A percentile compares a stretch with the other conserved stretches of the same genome.
phyloP scores from a whole-genome alignment of 2,888 invertebrate genomes.

The Megamerina dolium region DNA sequence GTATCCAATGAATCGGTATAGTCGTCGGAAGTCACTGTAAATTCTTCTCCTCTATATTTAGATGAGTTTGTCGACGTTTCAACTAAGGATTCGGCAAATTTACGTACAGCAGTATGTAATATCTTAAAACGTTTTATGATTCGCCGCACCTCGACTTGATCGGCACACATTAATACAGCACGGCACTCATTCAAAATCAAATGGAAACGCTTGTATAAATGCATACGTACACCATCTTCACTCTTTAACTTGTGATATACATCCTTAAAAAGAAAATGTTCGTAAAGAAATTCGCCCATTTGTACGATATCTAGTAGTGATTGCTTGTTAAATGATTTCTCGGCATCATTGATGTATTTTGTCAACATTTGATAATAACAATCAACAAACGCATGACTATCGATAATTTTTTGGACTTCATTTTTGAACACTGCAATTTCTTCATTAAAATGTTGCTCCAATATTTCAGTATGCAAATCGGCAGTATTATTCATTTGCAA shows the following conservation, averaged over 20 bases:
- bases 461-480: slow-evolving; percentile 33
- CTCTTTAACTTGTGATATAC: slow-evolving; percentile 14
- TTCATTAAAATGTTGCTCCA: slow-evolving; percentile 45
- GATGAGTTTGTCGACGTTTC: slow-evolving; percentile 4
- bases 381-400: slow-evolving; percentile 37
- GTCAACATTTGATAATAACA: slow-evolving; percentile 37
- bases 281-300: slow-evolving; percentile 36
- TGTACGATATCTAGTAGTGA: slow-evolving; percentile 30
- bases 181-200: slow-evolving; percentile 43
- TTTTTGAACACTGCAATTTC: slow-evolving; percentile 38
- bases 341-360: slow-evolving; percentile 24
- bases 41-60: slow-evolving; percentile 17
- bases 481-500: slow-evolving; percentile 29
- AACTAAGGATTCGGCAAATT: slow-evolving; percentile 30
- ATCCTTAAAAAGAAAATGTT: slow-evolving; percentile 37
- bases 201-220: slow-evolving; percentile 32
- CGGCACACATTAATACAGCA: slow-evolving; percentile 37
- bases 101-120: slow-evolving; percentile 36
- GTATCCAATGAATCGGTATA: slow-evolving; percentile 24
- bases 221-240: slow-evolving; percentile 20
- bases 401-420: slow-evolving; percentile 42
- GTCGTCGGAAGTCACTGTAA: slow-evolving; percentile 26
- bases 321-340: slow-evolving; percentile 29
- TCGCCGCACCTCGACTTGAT: slow-evolving; percentile 36
- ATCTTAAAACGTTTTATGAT: slow-evolving; percentile 46